Evolutionary conservation across 2,113 vertebrate species (phyloP).

Genomic region (Microcebus lehilahytsara): DNA sequence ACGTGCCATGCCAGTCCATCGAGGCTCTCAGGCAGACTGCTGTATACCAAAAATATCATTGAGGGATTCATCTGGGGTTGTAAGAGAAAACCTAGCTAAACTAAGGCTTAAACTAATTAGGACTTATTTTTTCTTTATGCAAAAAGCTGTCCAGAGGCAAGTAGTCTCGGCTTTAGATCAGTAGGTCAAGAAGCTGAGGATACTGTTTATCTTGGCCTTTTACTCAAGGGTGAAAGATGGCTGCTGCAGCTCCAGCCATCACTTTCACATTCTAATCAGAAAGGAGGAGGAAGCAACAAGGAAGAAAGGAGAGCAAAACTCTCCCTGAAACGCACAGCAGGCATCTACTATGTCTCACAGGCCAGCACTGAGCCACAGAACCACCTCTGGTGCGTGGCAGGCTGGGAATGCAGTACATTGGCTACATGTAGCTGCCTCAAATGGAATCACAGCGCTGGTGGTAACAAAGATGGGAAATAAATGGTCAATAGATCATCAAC

Average conservation of each 20-base stretch:
- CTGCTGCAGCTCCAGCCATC: background rate
- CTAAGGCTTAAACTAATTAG: background rate
- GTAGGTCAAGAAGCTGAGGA: background rate
- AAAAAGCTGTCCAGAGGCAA: background rate
- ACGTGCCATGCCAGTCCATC: background rate
- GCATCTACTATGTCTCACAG: background rate
- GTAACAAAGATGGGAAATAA: background rate
- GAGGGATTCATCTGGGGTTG: background rate
- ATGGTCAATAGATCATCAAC: background rate
- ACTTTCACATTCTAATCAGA: background rate
- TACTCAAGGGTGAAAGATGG: background rate
- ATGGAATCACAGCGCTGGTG: background rate
- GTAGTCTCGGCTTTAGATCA: background rate
- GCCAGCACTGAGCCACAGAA: background rate
- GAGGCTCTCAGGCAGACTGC: background rate
- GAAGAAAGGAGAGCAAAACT: background rate
- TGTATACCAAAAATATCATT: background rate
- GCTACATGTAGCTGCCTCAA: background rate
- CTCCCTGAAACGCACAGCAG: background rate
- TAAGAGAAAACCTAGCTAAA: background rate
- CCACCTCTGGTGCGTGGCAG: background rate
- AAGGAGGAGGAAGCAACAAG: background rate
- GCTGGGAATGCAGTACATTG: background rate
- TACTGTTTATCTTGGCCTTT: background rate
- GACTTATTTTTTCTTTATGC: background rate